These are phyloP conservation scores for Ciconia stormi DNA, from an alignment of 2,113 vertebrate genomes.

Conservation along the genomic window DNA sequence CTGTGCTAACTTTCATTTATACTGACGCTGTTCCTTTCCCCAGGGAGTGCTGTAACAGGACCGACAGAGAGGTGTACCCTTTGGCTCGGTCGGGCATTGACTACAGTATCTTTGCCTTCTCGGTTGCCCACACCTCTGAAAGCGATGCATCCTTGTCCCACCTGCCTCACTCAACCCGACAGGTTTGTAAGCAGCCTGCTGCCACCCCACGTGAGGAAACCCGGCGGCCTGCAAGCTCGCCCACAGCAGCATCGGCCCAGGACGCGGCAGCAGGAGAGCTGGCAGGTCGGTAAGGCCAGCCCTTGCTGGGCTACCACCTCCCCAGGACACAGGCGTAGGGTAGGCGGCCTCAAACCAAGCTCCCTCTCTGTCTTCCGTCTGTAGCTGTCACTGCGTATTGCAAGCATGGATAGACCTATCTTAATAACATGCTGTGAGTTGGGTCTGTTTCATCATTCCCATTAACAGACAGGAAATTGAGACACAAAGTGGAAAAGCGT, in stretches of 20 bases:
- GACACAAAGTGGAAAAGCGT: not conserved
- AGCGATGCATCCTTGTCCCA: not conserved
- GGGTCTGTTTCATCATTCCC: not conserved
- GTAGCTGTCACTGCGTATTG: not conserved
- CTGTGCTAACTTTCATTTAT: not conserved
- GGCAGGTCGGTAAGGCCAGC: not conserved
- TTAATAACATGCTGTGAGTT: not conserved
- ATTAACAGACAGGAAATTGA: not conserved
- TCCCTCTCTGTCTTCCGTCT: not conserved
- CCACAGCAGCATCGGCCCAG: fast-evolving
- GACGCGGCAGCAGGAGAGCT: not conserved
- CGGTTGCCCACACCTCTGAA: not conserved
- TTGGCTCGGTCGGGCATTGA: fast-evolving
- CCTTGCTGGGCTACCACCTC: not conserved
- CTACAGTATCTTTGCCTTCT: not conserved
- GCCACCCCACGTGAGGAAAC: not conserved
- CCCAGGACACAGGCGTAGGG: not conserved
- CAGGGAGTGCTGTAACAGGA: fast-evolving
- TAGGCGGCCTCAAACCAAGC: not conserved
- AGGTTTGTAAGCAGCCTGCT: not conserved
- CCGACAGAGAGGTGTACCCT: too few relatives aligned
- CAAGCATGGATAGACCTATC: not conserved
- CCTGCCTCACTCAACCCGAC: not conserved
- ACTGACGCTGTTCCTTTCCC: not conserved
- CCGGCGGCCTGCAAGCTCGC: not conserved